Conservation (phyloP, 2,113 vertebrate genomes). For the Agapornis roseicollis region DNA sequence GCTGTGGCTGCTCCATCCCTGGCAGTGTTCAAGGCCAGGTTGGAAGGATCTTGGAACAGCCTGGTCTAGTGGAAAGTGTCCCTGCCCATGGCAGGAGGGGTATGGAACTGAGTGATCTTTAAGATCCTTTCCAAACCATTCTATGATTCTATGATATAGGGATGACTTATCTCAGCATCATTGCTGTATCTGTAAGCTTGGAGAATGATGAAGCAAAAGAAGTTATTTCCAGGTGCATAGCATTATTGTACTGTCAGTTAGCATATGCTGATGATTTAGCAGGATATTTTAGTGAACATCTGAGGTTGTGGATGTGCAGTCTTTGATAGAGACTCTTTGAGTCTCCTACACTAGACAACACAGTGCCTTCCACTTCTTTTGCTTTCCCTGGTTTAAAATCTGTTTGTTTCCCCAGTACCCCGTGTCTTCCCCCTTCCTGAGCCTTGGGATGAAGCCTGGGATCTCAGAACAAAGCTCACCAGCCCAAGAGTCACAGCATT, state of each 20-base stretch:
- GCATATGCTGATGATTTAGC: neutral
- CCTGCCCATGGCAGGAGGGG: neutral
- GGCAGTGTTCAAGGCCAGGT: neutral
- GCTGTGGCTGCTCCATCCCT: neutral
- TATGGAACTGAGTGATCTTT: neutral
- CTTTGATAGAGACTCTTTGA: neutral
- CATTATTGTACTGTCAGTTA: neutral
- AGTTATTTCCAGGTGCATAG: neutral
- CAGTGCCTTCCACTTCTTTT: neutral
- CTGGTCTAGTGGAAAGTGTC: neutral
- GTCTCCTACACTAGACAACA: neutral
- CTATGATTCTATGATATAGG: neutral
- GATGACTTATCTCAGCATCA: neutral
- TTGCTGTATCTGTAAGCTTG: neutral
- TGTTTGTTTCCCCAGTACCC: no score
- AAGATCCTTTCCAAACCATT: neutral
- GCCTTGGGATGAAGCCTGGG: neutral
- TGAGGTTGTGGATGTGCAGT: neutral
- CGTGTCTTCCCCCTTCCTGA: accelerated
- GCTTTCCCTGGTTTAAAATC: neutral
- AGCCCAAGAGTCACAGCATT: neutral
- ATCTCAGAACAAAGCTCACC: neutral
- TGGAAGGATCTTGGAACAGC: neutral
- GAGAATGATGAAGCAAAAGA: neutral
- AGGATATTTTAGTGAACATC: neutral